These are phyloP conservation scores for Psephotus haematonotus DNA, from an alignment of 2,113 vertebrate species.

Conservation along the genomic window DNA sequence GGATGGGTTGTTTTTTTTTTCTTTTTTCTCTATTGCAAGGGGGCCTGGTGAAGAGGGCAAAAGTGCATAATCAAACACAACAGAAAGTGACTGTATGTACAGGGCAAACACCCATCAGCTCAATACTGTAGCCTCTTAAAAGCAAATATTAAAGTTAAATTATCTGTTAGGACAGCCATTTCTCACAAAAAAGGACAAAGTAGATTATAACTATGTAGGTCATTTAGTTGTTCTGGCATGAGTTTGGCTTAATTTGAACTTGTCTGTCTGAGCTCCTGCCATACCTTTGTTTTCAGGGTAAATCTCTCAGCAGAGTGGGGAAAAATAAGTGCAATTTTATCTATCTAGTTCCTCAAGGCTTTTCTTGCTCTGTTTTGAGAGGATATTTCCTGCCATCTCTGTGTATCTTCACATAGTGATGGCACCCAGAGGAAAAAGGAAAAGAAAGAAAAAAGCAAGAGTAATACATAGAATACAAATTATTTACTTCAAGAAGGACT, in stretches of 20 bases:
- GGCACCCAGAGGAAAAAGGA: not conserved
- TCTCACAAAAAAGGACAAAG: not conserved
- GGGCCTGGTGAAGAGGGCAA: not conserved
- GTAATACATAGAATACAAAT: not conserved
- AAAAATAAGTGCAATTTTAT: slow-evolving; percentile 35
- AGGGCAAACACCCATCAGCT: not conserved
- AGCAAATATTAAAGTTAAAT: not conserved
- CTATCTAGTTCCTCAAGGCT: not conserved
- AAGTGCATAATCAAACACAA: not conserved
- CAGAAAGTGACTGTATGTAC: not conserved
- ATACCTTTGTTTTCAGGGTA: not conserved
- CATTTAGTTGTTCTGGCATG: not conserved
- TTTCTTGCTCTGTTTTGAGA: not conserved
- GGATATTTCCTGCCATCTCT: not conserved
- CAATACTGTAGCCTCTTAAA: not conserved
- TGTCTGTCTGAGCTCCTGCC: not conserved
- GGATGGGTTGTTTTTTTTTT: too few relatives aligned
- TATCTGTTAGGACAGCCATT: not conserved
- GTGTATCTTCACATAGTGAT: not conserved
- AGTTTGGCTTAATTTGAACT: not conserved
- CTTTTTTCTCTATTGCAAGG: not conserved
- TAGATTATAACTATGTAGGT: not conserved
- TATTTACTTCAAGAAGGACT: not conserved
- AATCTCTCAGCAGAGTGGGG: not conserved
- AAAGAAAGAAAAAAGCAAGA: not conserved